Percentiles rank a stretch among this genome's conserved stretches.
phyloP scores from a whole-genome alignment of 2,113 vertebrate species.

The Spheniscus mendiculus region DNA sequence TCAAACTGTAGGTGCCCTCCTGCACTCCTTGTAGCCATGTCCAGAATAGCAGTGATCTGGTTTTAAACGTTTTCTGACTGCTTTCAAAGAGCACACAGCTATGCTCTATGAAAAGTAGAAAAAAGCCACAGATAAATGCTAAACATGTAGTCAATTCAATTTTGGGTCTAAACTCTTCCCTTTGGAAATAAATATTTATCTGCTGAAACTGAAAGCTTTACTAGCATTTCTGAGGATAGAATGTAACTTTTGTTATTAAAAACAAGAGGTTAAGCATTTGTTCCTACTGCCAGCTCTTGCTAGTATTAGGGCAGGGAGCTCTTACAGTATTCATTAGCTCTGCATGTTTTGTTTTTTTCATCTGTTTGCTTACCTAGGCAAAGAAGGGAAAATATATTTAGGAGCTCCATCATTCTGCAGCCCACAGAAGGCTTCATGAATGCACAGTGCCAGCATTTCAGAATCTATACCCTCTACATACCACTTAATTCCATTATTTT shows the following conservation, averaged over 20 bases:
- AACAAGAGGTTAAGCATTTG: background rate
- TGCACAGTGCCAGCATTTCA: background rate
- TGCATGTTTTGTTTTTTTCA: background rate
- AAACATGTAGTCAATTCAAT: background rate
- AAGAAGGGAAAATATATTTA: background rate
- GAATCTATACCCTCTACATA: background rate
- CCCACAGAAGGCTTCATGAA: background rate
- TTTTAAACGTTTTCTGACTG: background rate
- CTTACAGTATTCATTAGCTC: background rate
- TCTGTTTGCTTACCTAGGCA: background rate
- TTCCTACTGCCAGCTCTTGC: background rate
- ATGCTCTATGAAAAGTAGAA: background rate
- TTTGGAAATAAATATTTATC: background rate
- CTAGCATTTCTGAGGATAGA: background rate
- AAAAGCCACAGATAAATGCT: background rate
- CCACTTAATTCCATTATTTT: background rate
- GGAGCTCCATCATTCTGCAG: background rate
- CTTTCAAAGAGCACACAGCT: background rate
- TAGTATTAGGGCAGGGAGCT: background rate
- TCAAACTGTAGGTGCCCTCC: background rate
- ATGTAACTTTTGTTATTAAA: background rate
- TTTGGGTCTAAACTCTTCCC: background rate
- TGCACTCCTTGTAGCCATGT: accelerated
- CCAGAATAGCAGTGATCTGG: background rate
- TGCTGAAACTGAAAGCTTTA: background rate